Evolutionary conservation across 2,888 invertebrate species (phyloP), one percentile per base, ranked within the genome.

Genomic region (Magallana nippona): DNA sequence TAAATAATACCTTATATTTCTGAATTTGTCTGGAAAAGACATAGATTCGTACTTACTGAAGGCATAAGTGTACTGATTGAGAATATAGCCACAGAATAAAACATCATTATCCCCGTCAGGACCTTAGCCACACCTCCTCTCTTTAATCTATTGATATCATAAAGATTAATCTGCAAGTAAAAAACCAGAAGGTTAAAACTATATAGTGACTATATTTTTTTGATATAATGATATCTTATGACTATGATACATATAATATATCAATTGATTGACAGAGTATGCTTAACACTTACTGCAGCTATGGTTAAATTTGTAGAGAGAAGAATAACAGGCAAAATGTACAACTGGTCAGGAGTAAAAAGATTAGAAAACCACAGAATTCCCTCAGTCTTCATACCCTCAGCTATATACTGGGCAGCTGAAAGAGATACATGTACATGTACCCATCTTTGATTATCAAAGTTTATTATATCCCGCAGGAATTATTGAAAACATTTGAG

Each of bases 321-420:
- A 1, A 98, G 98, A 80, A 98, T 95, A 1, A 98, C 10, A 0
- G 99, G 99, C 83, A 99, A 95, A n/a, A 97, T 88, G 92, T 96
- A 98, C 94, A 96, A 97, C 79, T 98, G 98, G 95, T 99, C 99
- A 2, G 97, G 95, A 15, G 97, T 94, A 0, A 98, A 98, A 78
- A 99, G 95, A 95, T 99, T 98, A 3, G 96, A 95, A 93, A 99
- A 98, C 99, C 99, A 99, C 91, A 95, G 96, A 1, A 97, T 89
- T 0, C 99, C 99, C 56, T 99, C 99, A 1, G 96, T 95, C 87
- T 96, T 95, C 95, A 99, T 95, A 93, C 98, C 83, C 32, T 27
- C 27, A 22, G 71, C 71, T 27, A 71, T 27, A 27, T 71, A 71
- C 27, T 71, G 19, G 19, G 60, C 22, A 27, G 44, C 82, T 82